A percentile compares a stretch with the other conserved stretches of the same genome.
Evolutionary conservation across 2,888 invertebrate species (phyloP).

Genomic region (Macaria liturata): DNA sequence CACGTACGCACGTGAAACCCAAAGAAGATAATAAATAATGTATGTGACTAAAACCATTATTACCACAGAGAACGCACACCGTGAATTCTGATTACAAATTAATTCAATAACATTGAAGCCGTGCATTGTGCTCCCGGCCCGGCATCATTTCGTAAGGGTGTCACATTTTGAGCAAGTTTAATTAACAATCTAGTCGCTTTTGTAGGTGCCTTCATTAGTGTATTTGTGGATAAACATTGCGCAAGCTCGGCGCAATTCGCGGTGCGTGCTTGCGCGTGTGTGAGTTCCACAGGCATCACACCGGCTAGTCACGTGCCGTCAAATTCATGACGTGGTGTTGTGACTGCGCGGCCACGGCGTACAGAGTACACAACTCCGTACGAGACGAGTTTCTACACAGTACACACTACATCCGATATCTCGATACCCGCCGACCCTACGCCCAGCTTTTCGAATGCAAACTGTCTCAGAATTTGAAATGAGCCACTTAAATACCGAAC

Average conservation of each 20-base stretch:
- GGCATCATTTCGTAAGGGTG: constrained; percentile 80
- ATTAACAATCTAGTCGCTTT: constrained; percentile 83
- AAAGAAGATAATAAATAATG: constrained; percentile 41
- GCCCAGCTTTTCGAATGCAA: constrained; percentile 75
- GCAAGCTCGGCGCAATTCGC: constrained; percentile 63
- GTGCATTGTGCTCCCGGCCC: constrained; percentile 76
- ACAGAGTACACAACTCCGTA: constrained; percentile 7
- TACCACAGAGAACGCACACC: constrained; percentile 71
- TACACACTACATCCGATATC: constrained; percentile 50
- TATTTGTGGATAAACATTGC: constrained; percentile 82
- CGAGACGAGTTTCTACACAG: constrained; percentile 25
- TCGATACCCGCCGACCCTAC: constrained; percentile 62
- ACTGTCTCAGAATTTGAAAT: constrained; percentile 82
- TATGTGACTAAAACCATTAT: constrained; percentile 56
- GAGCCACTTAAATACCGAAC: constrained; percentile 81
- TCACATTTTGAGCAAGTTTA: constrained; percentile 83
- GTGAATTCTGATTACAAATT: constrained; percentile 81
- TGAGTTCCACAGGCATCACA: constrained; percentile 28
- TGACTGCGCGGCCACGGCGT: constrained; percentile 39
- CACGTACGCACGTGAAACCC: constrained; percentile 29
- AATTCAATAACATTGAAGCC: constrained; percentile 80
- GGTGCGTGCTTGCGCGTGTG: constrained; percentile 61
- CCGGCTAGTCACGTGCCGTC: constrained; percentile 51
- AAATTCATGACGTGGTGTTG: constrained; percentile 45
- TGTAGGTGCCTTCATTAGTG: constrained; percentile 83